Evolutionary conservation across 2,888 invertebrate species (phyloP), one percentile per base, ranked within the genome.

Genomic region (Drosophila fungiperda): DNA sequence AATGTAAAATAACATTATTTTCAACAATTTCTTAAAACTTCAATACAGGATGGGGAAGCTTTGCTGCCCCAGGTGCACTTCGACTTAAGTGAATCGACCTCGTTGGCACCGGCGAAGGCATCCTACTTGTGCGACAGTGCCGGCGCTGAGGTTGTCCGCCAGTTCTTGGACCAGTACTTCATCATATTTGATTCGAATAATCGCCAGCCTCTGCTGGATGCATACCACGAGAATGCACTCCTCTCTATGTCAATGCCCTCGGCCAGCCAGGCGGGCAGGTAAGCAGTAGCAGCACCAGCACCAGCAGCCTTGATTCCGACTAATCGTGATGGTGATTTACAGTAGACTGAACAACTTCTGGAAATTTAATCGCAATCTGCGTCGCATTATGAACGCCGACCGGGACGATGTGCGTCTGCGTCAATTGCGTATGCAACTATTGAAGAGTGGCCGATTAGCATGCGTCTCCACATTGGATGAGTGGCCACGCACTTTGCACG

Each of bases 101-200:
- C 97, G 77, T 95, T 68, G 68, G 70, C 68, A 8, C n/a, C 70
- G 17, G 59, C 59, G 3, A 68, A 68, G 12, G 68, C 68, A 17
- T 68, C 68, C 8, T 68, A 58, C 7, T 54, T 83, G 54, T 87
- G 87, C 53, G 87, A 83, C 64, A 72, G 66, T 26, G 79, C 90
- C 60, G 59, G 89, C 35, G 87, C 89, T 32, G 90, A 86, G 1
- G 94, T 92, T 17, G 83, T 97, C 5, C 94, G 96, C 3, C 96
- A 96, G 85, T 98, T 98, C 93, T 93, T 98, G 50, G 96, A 97
- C 68, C 97, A 98, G 92, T 98, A 97, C 93, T 97, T 96, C 87
- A 94, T 94, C 0, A 95, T 98, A 65, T 98, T 96, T 91, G 98
- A 98, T 93, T 96, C 96, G 15, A 95, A 95, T 1, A 96, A 95